phyloP scores from a whole-genome alignment of 2,888 invertebrate genomes.

The Brenthis hecate region DNA sequence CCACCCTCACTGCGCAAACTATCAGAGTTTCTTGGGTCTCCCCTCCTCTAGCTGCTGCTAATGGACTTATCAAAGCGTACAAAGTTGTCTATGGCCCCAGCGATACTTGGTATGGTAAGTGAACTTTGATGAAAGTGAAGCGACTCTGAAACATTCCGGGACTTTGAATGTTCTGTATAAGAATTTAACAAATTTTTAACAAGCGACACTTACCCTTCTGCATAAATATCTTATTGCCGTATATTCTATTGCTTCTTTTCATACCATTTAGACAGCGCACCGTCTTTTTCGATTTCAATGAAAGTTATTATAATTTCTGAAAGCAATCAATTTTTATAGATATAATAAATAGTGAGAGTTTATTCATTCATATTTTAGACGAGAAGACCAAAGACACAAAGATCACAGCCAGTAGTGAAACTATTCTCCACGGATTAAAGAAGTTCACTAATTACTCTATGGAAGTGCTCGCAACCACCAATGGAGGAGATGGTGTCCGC shows the following conservation, averaged over 20 bases:
- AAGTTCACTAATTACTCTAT: slow-evolving; percentile 98
- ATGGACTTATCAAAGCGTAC: slow-evolving; percentile 97
- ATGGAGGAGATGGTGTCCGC: slow-evolving; percentile 96
- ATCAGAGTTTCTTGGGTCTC: slow-evolving; percentile 97
- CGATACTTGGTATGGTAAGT: slow-evolving; percentile 95
- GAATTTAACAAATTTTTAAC: neutral
- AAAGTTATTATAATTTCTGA: too few relatives aligned
- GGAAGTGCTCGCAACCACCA: slow-evolving; percentile 96
- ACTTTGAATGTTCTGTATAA: neutral
- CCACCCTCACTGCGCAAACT: slow-evolving; percentile 95
- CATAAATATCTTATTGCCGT: too few relatives aligned
- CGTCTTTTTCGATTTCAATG: too few relatives aligned
- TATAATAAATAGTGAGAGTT: too few relatives aligned
- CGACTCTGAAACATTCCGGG: neutral
- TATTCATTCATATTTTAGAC: slow-evolving; percentile 75
- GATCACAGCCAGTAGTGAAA: slow-evolving; percentile 95
- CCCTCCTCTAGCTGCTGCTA: slow-evolving; percentile 94
- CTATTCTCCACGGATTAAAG: slow-evolving; percentile 95
- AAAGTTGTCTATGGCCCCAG: slow-evolving; percentile 96
- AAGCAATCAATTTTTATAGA: too few relatives aligned
- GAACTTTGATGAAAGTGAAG: slow-evolving; percentile 20
- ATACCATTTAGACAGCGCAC: too few relatives aligned
- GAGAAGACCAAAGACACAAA: slow-evolving; percentile 95
- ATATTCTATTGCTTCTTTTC: too few relatives aligned
- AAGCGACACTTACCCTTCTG: too few relatives aligned